Evolutionary conservation across 2,888 invertebrate genomes (phyloP).

Genomic region (Prenolepis imparis): DNA sequence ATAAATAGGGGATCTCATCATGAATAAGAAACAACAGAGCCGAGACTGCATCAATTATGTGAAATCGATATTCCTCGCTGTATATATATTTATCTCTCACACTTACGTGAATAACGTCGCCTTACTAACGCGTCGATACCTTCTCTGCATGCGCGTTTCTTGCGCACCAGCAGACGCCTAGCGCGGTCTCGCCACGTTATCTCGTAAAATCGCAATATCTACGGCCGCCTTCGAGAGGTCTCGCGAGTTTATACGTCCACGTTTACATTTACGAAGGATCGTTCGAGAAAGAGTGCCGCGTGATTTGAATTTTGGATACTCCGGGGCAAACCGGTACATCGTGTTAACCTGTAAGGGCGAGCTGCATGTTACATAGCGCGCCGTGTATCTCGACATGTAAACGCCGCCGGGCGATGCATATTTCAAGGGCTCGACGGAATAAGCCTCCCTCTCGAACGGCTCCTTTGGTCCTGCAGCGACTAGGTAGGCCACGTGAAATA

Average conservation of each 20-base stretch:
- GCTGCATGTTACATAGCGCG: constrained; percentile 48
- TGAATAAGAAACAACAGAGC: background rate
- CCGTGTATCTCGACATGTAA: constrained; percentile 55
- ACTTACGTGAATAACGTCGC: background rate
- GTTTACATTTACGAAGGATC: constrained; percentile 49
- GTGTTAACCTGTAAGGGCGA: constrained; percentile 48
- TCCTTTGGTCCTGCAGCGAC: constrained; percentile 38
- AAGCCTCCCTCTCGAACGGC: constrained; percentile 56
- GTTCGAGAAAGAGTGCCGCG: constrained; percentile 57
- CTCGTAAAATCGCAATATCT: constrained; percentile 70
- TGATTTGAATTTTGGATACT: constrained; percentile 71
- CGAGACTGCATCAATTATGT: background rate
- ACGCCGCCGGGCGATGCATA: constrained; percentile 55
- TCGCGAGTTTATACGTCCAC: constrained; percentile 38
- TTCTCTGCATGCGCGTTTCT: constrained; percentile 8
- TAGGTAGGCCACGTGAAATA: constrained; percentile 39
- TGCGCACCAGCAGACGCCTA: constrained; percentile 20
- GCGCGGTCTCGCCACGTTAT: constrained; percentile 27
- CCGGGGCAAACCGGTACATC: constrained; percentile 47
- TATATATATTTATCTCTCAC: background rate
- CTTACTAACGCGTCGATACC: constrained; percentile 34
- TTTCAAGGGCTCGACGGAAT: constrained; percentile 55
- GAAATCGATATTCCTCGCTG: background rate
- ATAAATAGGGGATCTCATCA: background rate
- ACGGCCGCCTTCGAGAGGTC: constrained; percentile 29